Evolutionary conservation across 2,888 invertebrate species (phyloP).

Genomic region (Gibbula magus): DNA sequence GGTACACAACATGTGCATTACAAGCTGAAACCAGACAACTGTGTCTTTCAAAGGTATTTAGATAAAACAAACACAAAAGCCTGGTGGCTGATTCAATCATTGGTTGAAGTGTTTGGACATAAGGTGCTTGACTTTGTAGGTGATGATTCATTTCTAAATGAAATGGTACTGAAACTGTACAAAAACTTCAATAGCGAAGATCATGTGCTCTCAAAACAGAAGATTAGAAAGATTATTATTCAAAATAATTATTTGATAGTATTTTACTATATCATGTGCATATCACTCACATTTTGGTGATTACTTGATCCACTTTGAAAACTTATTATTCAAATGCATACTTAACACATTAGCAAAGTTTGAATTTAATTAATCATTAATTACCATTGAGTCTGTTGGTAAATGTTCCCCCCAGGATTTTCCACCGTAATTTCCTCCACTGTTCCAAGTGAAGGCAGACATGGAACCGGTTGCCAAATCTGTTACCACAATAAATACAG

Average conservation of each 20-base stretch:
- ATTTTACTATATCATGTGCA: too few species aligned
- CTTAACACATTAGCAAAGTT: too few species aligned
- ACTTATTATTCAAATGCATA: too few species aligned
- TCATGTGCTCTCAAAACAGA: too few species aligned
- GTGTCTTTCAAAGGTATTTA: not conserved
- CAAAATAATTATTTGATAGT: too few species aligned
- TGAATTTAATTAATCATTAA: constrained; percentile 19
- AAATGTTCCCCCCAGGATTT: constrained; percentile 88
- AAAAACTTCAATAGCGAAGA: too few species aligned
- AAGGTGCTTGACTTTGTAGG: too few species aligned
- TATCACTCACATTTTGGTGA: too few species aligned
- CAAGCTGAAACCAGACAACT: constrained; percentile 79
- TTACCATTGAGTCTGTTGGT: constrained; percentile 86
- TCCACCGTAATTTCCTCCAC: constrained; percentile 84
- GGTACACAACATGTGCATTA: constrained; percentile 89
- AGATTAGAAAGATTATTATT: too few species aligned
- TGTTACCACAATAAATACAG: constrained; percentile 56
- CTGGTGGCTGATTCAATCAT: not conserved
- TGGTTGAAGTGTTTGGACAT: not conserved
- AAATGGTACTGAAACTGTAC: too few species aligned
- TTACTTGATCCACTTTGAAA: too few species aligned
- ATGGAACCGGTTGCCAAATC: constrained; percentile 89
- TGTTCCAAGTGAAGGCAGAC: constrained; percentile 91
- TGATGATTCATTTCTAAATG: too few species aligned
- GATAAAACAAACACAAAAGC: not conserved